These are phyloP conservation scores for Microctonus hyperodae DNA, from an alignment of 2,888 invertebrate genomes.

Conservation along the genomic window DNA sequence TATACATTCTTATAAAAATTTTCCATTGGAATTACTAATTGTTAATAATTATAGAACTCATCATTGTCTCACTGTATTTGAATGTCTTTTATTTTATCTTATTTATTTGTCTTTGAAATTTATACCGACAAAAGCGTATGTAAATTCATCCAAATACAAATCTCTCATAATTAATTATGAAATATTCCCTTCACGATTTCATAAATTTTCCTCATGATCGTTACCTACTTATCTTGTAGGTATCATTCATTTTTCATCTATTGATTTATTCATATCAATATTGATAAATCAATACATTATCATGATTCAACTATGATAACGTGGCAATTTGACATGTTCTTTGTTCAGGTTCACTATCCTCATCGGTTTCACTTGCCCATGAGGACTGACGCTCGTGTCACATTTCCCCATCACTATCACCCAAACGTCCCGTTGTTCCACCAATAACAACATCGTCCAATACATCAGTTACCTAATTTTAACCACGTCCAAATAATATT, in stretches of 20 bases:
- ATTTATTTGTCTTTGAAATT: not conserved
- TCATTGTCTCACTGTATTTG: not conserved
- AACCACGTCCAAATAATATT: conserved; percentile 4
- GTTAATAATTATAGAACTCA: too few relatives aligned
- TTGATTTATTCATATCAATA: not conserved
- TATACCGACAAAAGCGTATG: not conserved
- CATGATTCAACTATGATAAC: conserved; percentile 48
- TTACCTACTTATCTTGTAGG: not conserved
- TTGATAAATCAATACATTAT: conserved; percentile 34
- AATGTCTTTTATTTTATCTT: not conserved
- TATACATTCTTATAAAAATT: conserved; percentile 4
- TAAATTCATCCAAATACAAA: not conserved
- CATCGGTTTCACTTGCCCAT: conserved; percentile 58
- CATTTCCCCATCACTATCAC: conserved; percentile 54
- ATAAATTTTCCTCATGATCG: not conserved
- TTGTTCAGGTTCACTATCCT: conserved; percentile 56
- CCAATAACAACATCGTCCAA: conserved; percentile 50
- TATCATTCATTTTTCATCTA: not conserved
- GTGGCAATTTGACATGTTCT: conserved; percentile 57
- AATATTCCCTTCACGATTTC: not conserved
- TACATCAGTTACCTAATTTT: conserved; percentile 52
- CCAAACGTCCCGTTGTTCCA: conserved; percentile 48
- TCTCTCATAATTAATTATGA: conserved; percentile 1
- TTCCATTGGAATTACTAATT: not conserved
- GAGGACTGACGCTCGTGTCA: conserved; percentile 58